phyloP scores from a whole-genome alignment of 2,113 vertebrate species.

The Oenanthe melanoleuca region DNA sequence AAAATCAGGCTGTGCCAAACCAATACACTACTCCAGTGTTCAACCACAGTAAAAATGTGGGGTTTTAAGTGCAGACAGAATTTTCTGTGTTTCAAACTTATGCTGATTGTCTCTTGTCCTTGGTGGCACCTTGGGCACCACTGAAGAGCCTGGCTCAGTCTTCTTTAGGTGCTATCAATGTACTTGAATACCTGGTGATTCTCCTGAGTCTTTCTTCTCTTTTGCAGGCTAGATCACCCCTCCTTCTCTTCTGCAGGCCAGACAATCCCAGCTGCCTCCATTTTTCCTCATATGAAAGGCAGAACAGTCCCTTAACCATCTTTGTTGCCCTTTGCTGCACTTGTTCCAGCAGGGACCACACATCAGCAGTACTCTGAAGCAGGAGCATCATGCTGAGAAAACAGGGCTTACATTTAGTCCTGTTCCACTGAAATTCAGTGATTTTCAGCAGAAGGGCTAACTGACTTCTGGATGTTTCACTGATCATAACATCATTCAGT shows the following conservation, averaged over 20 bases:
- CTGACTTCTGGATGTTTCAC: not conserved
- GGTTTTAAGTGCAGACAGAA: too few species aligned
- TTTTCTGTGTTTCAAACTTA: too few species aligned
- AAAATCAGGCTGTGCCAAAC: too few species aligned
- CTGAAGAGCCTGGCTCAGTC: too few species aligned
- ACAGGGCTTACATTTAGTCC: not conserved
- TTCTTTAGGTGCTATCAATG: too few species aligned
- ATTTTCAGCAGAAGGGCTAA: not conserved
- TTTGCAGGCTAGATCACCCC: too few species aligned
- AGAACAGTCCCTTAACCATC: not conserved
- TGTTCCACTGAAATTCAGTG: not conserved
- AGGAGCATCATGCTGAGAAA: not conserved
- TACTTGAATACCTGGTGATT: too few species aligned
- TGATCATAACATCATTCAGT: not conserved
- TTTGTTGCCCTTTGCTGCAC: not conserved
- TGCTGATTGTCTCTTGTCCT: too few species aligned
- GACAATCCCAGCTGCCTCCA: not conserved
- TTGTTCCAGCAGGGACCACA: not conserved
- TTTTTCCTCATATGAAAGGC: not conserved
- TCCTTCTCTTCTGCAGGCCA: not conserved
- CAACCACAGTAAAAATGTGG: too few species aligned
- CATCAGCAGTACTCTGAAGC: not conserved
- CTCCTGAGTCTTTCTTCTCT: too few species aligned
- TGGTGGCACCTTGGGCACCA: too few species aligned
- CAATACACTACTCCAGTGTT: too few species aligned